Percentiles rank a stretch among this genome's conserved stretches.
phyloP scores from a whole-genome alignment of 2,888 invertebrate genomes.

The Cosmia pyralina region DNA sequence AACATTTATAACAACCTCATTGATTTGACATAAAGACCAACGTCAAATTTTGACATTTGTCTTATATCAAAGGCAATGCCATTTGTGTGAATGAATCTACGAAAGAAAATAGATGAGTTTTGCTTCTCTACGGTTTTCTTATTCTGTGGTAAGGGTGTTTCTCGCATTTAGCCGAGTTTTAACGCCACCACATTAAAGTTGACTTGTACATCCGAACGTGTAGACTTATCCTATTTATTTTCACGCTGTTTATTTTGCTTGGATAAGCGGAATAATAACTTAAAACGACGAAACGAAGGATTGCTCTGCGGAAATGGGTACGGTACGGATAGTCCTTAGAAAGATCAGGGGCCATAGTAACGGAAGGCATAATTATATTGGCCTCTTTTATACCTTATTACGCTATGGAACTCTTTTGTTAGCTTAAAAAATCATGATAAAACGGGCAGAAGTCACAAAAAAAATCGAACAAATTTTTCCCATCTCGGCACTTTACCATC shows the following conservation, averaged over 20 bases:
- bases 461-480: no score
- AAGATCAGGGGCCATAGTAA: no score
- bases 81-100: no score
- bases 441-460: no score
- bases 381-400: neutral
- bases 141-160: constrained; percentile 11
- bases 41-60: no score
- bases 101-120: no score
- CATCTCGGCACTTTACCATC: no score
- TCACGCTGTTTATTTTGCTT: neutral
- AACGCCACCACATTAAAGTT: constrained; percentile 25
- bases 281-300: neutral
- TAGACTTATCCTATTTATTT: constrained; percentile 14
- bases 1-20: no score
- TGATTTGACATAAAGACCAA: no score
- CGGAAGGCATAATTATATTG: no score
- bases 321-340: no score
- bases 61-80: no score
- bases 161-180: constrained; percentile 19
- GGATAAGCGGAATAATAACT: neutral
- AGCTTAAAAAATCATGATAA: neutral
- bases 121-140: neutral
- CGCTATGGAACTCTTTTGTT: neutral
- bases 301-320: neutral
- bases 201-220: constrained; percentile 18